phyloP scores from a whole-genome alignment of 2,888 invertebrate species.

The Pharmacophagus antenor region DNA sequence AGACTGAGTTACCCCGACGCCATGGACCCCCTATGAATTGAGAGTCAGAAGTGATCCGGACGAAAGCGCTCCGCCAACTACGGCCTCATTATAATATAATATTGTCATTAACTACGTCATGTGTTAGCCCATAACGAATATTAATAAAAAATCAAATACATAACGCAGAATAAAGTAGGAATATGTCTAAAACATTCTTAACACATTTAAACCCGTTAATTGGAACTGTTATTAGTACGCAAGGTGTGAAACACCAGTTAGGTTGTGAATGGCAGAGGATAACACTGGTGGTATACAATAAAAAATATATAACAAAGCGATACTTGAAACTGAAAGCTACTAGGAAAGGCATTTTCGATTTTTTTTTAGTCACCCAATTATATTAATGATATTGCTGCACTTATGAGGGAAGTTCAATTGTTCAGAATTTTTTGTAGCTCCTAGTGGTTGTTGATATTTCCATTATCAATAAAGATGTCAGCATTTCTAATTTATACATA shows the following conservation, averaged over 20 bases:
- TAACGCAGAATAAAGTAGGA: background rate
- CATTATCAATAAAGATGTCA: slow-evolving; percentile 11
- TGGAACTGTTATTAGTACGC: slow-evolving; percentile 55
- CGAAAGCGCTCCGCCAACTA: no score
- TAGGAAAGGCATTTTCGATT: slow-evolving; percentile 1
- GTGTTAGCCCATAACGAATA: no score
- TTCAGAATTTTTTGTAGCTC: background rate
- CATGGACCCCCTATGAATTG: no score
- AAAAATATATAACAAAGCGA: slow-evolving; percentile 28
- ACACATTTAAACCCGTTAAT: slow-evolving; percentile 45
- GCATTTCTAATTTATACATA: background rate
- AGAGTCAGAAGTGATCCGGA: no score
- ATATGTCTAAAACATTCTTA: slow-evolving; percentile 47
- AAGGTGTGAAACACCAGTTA: slow-evolving; percentile 58
- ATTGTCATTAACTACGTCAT: no score
- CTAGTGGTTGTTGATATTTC: background rate
- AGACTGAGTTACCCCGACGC: no score
- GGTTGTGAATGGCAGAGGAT: slow-evolving; percentile 26
- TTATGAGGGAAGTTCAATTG: slow-evolving; percentile 15
- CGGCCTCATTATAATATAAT: no score
- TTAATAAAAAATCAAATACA: no score
- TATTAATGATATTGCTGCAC: slow-evolving; percentile 23
- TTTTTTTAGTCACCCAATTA: slow-evolving; percentile 20
- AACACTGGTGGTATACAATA: slow-evolving; percentile 30
- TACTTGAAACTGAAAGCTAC: slow-evolving; percentile 17